Evolutionary conservation across 2,888 invertebrate species (phyloP).

Genomic region (Teleogryllus oceanicus): DNA sequence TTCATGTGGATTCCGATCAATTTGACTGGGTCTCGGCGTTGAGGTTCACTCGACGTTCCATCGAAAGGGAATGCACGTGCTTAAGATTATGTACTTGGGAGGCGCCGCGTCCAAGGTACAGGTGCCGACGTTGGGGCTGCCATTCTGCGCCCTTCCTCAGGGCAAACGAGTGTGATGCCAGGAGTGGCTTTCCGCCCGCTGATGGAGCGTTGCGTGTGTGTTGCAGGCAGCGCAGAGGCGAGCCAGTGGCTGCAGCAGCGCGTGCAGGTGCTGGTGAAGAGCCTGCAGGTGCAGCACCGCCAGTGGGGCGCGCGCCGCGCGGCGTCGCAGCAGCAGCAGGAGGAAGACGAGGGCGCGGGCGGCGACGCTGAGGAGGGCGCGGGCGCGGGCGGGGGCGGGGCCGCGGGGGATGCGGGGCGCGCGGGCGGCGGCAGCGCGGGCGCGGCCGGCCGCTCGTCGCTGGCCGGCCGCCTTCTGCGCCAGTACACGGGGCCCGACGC

Average conservation of each 20-base stretch:
- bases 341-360: neutral
- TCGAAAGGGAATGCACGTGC: too few relatives aligned
- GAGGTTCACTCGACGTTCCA: too few relatives aligned
- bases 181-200: too few relatives aligned
- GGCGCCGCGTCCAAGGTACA: too few relatives aligned
- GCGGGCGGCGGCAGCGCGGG: slow-evolving; percentile 19
- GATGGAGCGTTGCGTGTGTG: neutral
- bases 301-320: slow-evolving; percentile 23
- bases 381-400: neutral
- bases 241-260: slow-evolving; percentile 31
- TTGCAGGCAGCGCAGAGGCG: slow-evolving; percentile 19
- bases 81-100: too few relatives aligned
- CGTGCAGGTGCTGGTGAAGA: slow-evolving; percentile 29
- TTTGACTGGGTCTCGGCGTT: too few relatives aligned
- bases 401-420: neutral
- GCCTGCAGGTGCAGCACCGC: slow-evolving; percentile 21
- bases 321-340: slow-evolving; percentile 22
- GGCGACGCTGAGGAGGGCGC: neutral
- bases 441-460: slow-evolving; percentile 19
- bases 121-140: too few relatives aligned
- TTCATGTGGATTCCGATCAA: too few relatives aligned
- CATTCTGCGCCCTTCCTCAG: too few relatives aligned
- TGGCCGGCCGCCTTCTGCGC: slow-evolving; percentile 25
- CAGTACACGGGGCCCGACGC: slow-evolving; percentile 23
- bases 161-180: too few relatives aligned